Evolutionary conservation across 2,113 vertebrate species (phyloP).

Genomic region (Struthidea cinerea): DNA sequence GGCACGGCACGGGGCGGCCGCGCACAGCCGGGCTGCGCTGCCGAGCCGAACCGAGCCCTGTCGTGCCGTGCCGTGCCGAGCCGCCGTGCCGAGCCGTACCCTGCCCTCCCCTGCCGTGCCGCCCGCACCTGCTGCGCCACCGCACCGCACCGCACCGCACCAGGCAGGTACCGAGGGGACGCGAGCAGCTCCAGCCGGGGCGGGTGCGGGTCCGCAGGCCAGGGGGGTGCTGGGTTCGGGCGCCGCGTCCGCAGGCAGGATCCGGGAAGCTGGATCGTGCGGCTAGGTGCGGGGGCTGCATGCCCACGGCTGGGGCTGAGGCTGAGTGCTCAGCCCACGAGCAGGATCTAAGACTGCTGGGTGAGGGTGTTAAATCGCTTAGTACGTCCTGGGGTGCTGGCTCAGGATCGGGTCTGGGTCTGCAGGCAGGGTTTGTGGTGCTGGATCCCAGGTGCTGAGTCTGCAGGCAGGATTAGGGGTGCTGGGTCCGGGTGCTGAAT

Average conservation of each 20-base stretch:
- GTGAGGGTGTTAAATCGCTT: not conserved
- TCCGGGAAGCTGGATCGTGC: not conserved
- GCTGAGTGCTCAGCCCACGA: not conserved
- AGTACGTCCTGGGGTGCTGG: not conserved
- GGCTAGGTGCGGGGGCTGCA: not conserved
- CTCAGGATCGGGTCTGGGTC: not conserved
- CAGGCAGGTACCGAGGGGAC: not conserved
- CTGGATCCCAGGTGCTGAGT: not conserved
- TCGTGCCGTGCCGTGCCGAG: not conserved
- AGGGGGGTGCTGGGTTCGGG: not conserved
- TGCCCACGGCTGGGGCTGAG: not conserved
- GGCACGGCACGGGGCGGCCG: not conserved
- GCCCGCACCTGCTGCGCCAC: not conserved
- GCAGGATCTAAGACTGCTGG: not conserved
- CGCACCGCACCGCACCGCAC: not conserved
- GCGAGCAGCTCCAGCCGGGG: not conserved
- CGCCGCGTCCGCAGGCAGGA: not conserved
- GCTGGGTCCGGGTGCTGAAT: not conserved
- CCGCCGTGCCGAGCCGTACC: not conserved
- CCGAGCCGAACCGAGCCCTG: not conserved
- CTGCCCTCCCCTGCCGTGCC: not conserved
- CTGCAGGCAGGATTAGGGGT: not conserved
- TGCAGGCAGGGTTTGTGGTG: not conserved
- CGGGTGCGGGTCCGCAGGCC: not conserved
- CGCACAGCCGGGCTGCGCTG: not conserved